Evolutionary conservation across 2,888 invertebrate genomes (phyloP), one percentile per base, ranked within the genome.

Genomic region (Oasisia sp.): DNA sequence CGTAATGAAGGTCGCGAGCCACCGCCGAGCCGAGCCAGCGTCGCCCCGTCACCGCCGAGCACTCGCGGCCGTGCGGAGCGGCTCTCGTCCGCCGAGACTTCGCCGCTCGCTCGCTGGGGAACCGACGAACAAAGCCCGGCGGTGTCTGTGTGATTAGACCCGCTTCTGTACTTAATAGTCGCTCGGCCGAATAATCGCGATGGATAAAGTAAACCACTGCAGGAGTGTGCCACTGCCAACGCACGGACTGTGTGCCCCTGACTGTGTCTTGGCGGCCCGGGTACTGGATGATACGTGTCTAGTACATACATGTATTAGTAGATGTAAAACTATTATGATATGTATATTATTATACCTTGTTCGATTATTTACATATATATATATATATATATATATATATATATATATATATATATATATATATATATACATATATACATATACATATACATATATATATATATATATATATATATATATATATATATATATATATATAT

Each of bases 101-200:
- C 27, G 74, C 19, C 74, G 74, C 74, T 19, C 74, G 74, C 27
- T 27, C 74, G 74, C 74, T 27, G 2, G 74, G 74, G 74, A 74
- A 74, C 74, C 74, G 14, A 74, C 27, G 74, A 74, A 74, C 74
- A 74, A 74, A 74, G 74, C 74, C 74, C 74, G 74, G 27, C 27
- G 74, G 74, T 74, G 74, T 74, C 74, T 27, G 74, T 27, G 74
- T 74, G 74, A 74, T 74, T 74, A 74, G 74, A 74, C 74, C 74
- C 74, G 74, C 74, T 74, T 74, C 74, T 74, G 74, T 74, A 74
- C 27, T 74, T 74, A 74, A 74, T 74, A 74, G 74, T 74, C 74
- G 74, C 74, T 74, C 74, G 74, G 74, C 74, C 74, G 74, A 74
- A 74, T 74, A 74, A 74, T 74, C 74, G 74, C n/a, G 74, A 74